Conservation (phyloP, 2,888 invertebrate species). For the Trichopoda pennipes region DNA sequence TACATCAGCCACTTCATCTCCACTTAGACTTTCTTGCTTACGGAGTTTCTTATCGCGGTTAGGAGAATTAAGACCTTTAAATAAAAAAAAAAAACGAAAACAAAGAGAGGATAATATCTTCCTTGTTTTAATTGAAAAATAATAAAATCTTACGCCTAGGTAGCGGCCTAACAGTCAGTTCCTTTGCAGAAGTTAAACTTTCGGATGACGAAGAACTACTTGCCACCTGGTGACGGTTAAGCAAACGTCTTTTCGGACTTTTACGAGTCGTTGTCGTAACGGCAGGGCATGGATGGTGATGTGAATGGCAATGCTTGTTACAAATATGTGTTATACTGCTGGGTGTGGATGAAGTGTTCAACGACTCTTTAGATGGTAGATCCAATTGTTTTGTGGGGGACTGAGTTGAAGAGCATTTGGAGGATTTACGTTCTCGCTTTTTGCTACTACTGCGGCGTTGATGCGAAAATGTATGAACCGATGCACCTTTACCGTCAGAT, state of each 20-base stretch:
- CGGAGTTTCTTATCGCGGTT: conserved; percentile 76
- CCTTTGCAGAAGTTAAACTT: conserved; percentile 82
- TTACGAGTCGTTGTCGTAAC: conserved; percentile 82
- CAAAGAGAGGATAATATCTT: not conserved
- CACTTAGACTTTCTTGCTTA: conserved; percentile 81
- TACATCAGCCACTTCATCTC: conserved; percentile 82
- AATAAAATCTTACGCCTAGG: conserved; percentile 71
- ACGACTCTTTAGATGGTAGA: conserved; percentile 82
- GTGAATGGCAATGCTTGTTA: conserved; percentile 74
- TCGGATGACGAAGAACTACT: conserved; percentile 85
- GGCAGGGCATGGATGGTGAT: conserved; percentile 77
- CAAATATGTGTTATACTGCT: conserved; percentile 70
- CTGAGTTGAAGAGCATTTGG: conserved; percentile 79
- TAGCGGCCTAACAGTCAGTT: conserved; percentile 76
- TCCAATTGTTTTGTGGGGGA: conserved; percentile 82
- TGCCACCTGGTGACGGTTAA: conserved; percentile 82
- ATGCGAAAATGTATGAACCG: conserved; percentile 80
- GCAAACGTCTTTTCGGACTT: conserved; percentile 83
- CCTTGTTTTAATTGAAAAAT: not conserved
- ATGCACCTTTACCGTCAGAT: conserved; percentile 84
- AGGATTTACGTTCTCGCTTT: conserved; percentile 84
- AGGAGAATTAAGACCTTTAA: conserved; percentile 73
- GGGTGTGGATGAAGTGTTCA: conserved; percentile 71
- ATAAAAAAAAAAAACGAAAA: not conserved
- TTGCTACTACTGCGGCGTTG: conserved; percentile 85